Evolutionary conservation across 2,888 invertebrate genomes (phyloP).

Genomic region (Tridacna gigas): DNA sequence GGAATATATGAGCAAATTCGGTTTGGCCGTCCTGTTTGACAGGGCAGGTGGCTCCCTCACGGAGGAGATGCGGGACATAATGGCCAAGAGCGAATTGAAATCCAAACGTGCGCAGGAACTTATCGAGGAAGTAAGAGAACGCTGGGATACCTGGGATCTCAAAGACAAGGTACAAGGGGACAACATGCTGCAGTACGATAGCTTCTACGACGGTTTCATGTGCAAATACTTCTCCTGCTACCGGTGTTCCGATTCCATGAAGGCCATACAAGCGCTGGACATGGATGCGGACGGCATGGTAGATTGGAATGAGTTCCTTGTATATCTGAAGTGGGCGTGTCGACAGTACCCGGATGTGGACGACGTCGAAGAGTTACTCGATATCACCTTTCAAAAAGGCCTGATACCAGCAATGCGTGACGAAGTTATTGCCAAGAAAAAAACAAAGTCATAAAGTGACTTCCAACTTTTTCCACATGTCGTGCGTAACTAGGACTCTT

Average conservation of each 20-base stretch:
- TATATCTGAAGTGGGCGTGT: slow-evolving; percentile 35
- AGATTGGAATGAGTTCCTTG: slow-evolving; percentile 36
- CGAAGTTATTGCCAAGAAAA: background rate
- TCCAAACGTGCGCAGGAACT: background rate
- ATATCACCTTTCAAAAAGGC: slow-evolving; percentile 34
- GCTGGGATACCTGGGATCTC: background rate
- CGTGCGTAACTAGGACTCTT: too few relatives aligned
- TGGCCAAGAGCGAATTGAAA: background rate
- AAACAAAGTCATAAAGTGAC: background rate
- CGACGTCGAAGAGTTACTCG: slow-evolving; percentile 23
- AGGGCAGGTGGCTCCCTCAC: slow-evolving; percentile 19
- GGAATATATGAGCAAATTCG: slow-evolving; percentile 26
- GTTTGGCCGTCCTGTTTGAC: slow-evolving; percentile 31
- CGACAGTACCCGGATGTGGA: slow-evolving; percentile 27
- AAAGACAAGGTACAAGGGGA: background rate
- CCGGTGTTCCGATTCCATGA: background rate
- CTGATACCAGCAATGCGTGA: slow-evolving; percentile 43
- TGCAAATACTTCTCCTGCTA: background rate
- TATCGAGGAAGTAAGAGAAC: background rate
- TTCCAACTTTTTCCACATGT: too few relatives aligned
- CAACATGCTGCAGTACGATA: background rate
- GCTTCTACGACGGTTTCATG: slow-evolving; percentile 3
- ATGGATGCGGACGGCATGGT: background rate
- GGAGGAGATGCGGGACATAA: background rate
- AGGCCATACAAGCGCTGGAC: background rate